Percentiles rank a stretch among this genome's conserved stretches.
phyloP scores from a whole-genome alignment of 2,888 invertebrate species.

The Latheticus oryzae region DNA sequence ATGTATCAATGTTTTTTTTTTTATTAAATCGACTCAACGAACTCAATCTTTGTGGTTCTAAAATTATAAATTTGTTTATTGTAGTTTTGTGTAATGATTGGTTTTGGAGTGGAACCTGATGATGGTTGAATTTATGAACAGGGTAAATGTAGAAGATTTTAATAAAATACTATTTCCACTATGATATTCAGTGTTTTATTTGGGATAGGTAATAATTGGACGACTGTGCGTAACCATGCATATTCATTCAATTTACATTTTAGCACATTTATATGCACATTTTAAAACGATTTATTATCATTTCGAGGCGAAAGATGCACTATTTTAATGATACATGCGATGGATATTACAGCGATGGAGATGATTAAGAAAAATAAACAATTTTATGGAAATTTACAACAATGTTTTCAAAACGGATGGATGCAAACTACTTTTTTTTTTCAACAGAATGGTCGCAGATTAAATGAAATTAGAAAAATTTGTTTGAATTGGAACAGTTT shows the following conservation, averaged over 20 bases:
- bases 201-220: not conserved
- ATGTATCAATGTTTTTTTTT: conserved; percentile 29
- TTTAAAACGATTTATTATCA: conserved; percentile 11
- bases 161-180: conserved; percentile 25
- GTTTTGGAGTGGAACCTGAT: conserved; percentile 5
- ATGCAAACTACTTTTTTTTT: too few relatives aligned
- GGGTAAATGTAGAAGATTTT: conserved; percentile 27
- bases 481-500: too few relatives aligned
- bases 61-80: conserved; percentile 4
- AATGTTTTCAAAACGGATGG: too few relatives aligned
- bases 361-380: too few relatives aligned
- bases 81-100: conserved; percentile 9
- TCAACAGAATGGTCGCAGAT: too few relatives aligned
- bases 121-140: conserved; percentile 22
- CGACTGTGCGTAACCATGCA: conserved; percentile 1
- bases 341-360: too few relatives aligned
- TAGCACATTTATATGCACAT: conserved; percentile 8
- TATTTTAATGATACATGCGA: too few relatives aligned
- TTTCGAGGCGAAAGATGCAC: too few relatives aligned
- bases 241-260: conserved; percentile 17
- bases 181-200: conserved; percentile 26
- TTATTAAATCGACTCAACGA: conserved; percentile 3
- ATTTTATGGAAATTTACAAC: too few relatives aligned
- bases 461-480: too few relatives aligned
- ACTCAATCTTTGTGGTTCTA: conserved; percentile 4